Conservation (phyloP, 2,797 vertebrate species). For the Thamnophis elegans region DNA sequence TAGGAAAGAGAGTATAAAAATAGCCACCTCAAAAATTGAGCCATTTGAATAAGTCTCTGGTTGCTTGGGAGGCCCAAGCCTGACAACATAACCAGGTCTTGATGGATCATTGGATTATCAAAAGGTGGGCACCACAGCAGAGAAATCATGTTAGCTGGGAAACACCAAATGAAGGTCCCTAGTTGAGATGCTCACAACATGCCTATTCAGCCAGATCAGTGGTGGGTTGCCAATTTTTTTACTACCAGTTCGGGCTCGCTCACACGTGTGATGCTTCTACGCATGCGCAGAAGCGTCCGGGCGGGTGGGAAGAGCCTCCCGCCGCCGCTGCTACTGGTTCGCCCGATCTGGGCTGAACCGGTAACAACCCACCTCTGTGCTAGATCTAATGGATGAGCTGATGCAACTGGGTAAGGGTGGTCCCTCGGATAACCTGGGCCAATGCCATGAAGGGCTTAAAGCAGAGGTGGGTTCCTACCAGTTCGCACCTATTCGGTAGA, state of each 20-base stretch:
- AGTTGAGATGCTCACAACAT: not conserved
- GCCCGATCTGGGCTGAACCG: too few species aligned
- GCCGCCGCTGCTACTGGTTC: too few species aligned
- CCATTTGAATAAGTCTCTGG: not conserved
- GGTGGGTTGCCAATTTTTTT: too few species aligned
- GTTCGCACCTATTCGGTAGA: too few species aligned
- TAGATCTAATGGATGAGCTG: not conserved
- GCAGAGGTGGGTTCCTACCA: too few species aligned
- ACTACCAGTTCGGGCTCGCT: too few species aligned
- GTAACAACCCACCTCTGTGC: too few species aligned
- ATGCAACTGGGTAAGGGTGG: not conserved
- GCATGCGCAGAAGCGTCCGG: too few species aligned
- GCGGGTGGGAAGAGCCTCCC: too few species aligned
- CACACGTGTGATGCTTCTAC: too few species aligned
- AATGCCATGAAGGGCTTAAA: not conserved
- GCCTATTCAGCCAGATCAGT: not conserved
- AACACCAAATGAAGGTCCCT: not conserved
- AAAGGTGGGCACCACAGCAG: not conserved
- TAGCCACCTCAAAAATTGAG: not conserved
- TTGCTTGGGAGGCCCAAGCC: not conserved
- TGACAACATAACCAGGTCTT: not conserved
- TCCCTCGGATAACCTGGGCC: not conserved
- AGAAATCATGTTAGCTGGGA: not conserved
- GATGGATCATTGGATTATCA: not conserved
- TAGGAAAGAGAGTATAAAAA: not conserved